Percentiles rank a stretch among this genome's conserved stretches.
Evolutionary conservation across 2,888 invertebrate genomes (phyloP).

Genomic region (Hirtodrosophila trivittata): DNA sequence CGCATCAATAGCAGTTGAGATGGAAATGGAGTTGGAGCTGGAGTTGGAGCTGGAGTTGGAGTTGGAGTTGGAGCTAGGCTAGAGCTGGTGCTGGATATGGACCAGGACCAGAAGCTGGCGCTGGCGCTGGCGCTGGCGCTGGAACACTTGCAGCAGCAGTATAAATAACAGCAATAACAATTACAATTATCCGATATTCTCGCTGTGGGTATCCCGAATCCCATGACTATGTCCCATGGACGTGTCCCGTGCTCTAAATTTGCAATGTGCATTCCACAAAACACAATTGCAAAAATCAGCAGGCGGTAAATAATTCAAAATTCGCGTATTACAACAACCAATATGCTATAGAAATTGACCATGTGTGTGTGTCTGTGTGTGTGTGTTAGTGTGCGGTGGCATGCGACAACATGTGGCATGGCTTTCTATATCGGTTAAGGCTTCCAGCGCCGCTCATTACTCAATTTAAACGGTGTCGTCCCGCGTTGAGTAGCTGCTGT

Average conservation of each 20-base stretch:
- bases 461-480: not conserved
- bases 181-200: conserved; percentile 48
- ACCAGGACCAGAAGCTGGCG: no score
- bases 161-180: conserved; percentile 71
- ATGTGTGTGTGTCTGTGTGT: no score
- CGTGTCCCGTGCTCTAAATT: not conserved
- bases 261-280: conserved; percentile 30
- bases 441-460: not conserved
- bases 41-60: no score
- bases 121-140: no score
- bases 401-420: not conserved
- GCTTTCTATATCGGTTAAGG: no score
- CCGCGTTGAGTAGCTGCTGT: not conserved
- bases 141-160: conserved; percentile 13
- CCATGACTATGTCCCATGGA: not conserved
- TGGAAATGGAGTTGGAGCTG: no score
- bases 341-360: no score
- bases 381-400: not conserved
- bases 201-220: not conserved
- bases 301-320: conserved; percentile 40
- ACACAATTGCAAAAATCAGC: conserved; percentile 51
- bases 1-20: conserved; percentile 3
- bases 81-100: no score
- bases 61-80: no score
- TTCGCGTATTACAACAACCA: conserved; percentile 28